These are phyloP conservation scores for Aphelocoma californica DNA, from an alignment of 2,797 vertebrate genomes.

Conservation along the genomic window DNA sequence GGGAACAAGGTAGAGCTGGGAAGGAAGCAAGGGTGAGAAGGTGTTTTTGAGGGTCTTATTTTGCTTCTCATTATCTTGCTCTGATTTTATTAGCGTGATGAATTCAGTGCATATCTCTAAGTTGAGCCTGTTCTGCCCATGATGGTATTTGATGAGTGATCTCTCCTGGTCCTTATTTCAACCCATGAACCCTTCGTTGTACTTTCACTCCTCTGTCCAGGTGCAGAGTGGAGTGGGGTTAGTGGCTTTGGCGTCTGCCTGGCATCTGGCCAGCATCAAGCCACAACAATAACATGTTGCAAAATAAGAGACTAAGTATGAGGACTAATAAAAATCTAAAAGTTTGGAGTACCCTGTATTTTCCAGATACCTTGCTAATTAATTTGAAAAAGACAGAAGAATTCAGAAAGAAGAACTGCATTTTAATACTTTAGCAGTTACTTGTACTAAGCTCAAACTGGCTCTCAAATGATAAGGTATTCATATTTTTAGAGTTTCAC, in stretches of 20 bases:
- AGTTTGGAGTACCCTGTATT: background rate
- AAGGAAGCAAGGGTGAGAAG: background rate
- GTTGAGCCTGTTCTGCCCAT: background rate
- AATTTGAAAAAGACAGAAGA: background rate
- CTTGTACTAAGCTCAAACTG: background rate
- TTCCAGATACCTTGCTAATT: background rate
- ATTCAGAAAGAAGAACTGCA: background rate
- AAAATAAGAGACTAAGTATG: background rate
- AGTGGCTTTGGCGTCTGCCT: background rate
- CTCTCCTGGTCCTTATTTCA: background rate
- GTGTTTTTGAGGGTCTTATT: background rate
- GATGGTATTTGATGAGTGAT: background rate
- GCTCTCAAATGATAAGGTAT: background rate
- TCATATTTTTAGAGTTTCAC: background rate
- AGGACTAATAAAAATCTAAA: background rate
- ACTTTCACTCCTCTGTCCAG: background rate
- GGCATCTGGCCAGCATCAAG: background rate
- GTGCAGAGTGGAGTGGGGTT: background rate
- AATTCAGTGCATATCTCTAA: background rate
- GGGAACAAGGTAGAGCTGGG: background rate
- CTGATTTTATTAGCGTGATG: background rate
- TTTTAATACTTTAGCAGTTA: background rate
- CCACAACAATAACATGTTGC: background rate
- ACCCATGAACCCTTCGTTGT: background rate
- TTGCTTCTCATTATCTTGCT: background rate